Evolutionary conservation across 2,888 invertebrate species (phyloP).

Genomic region (Schizotus pectinicornis): DNA sequence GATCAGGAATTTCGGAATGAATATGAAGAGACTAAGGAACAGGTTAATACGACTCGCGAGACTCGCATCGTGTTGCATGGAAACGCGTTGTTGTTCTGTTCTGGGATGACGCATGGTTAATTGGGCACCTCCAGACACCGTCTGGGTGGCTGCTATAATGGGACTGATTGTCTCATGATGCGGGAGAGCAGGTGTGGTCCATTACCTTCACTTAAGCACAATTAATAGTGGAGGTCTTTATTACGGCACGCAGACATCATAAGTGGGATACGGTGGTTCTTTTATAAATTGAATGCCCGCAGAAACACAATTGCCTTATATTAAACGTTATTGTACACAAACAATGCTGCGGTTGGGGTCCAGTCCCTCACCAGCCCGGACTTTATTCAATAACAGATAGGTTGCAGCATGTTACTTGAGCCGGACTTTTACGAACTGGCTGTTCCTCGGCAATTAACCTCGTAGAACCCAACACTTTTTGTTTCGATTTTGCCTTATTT

Average conservation of each 20-base stretch:
- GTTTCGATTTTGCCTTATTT: too few relatives aligned
- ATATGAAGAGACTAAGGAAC: constrained; percentile 42
- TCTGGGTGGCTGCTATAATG: constrained; percentile 23
- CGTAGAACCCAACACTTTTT: too few relatives aligned
- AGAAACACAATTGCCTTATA: constrained; percentile 49
- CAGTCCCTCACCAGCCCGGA: constrained; percentile 20
- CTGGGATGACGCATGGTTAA: constrained; percentile 3
- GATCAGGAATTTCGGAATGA: constrained; percentile 40
- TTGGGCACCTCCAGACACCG: constrained; percentile 15
- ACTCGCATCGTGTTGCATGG: constrained; percentile 18
- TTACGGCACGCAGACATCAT: constrained; percentile 33
- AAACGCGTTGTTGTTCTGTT: constrained; percentile 23
- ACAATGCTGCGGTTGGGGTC: constrained; percentile 34
- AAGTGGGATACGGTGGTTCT: constrained; percentile 31
- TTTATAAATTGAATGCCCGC: constrained; percentile 49
- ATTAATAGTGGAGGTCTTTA: constrained; percentile 51
- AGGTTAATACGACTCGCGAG: constrained; percentile 41
- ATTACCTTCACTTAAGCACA: constrained; percentile 55
- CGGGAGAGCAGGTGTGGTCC: constrained; percentile 55
- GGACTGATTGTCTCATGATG: constrained; percentile 43
- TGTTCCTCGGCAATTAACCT: too few relatives aligned
- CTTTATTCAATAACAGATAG: constrained; percentile 26
- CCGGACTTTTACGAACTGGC: not conserved
- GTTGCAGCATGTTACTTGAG: constrained; percentile 7
- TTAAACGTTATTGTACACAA: constrained; percentile 48